These are phyloP conservation scores for Pangasianodon gigas DNA, from an alignment of 2,113 vertebrate species.

Conservation along the genomic window DNA sequence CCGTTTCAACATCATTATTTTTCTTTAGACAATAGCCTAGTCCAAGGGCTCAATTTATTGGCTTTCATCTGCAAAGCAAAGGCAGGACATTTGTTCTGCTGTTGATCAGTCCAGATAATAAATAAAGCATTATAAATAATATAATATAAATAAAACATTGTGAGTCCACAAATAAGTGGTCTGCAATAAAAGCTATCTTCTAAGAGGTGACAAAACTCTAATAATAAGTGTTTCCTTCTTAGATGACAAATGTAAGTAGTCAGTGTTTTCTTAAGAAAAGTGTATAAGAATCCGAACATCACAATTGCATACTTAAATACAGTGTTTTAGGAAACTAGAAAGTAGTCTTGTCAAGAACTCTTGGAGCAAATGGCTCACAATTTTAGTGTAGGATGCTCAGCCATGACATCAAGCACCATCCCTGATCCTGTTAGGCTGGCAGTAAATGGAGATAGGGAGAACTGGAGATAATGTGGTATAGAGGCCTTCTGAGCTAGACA, in stretches of 20 bases:
- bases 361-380: background rate
- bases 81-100: background rate
- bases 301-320: background rate
- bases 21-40: background rate
- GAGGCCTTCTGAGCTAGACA: slow-evolving; percentile 20
- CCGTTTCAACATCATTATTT: slow-evolving; percentile 11
- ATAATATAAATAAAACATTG: background rate
- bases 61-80: slow-evolving; percentile 11
- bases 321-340: background rate
- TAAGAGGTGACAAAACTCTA: background rate
- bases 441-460: slow-evolving; percentile 1
- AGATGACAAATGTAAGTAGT: slow-evolving; percentile 22
- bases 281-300: background rate
- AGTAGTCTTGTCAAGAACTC: background rate
- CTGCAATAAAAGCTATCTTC: background rate
- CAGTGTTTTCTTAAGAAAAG: slow-evolving; percentile 10
- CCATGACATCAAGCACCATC: background rate
- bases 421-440: background rate
- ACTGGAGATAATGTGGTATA: background rate
- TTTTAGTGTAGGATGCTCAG: background rate
- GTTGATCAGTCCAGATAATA: background rate
- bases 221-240: slow-evolving; percentile 39
- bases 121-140: background rate
- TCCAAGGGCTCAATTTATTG: background rate
- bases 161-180: background rate